Evolutionary conservation across 1,140 invertebrate species (phyloP), one percentile per base, ranked within the genome.

Genomic region (Brachionus manjavacas): DNA sequence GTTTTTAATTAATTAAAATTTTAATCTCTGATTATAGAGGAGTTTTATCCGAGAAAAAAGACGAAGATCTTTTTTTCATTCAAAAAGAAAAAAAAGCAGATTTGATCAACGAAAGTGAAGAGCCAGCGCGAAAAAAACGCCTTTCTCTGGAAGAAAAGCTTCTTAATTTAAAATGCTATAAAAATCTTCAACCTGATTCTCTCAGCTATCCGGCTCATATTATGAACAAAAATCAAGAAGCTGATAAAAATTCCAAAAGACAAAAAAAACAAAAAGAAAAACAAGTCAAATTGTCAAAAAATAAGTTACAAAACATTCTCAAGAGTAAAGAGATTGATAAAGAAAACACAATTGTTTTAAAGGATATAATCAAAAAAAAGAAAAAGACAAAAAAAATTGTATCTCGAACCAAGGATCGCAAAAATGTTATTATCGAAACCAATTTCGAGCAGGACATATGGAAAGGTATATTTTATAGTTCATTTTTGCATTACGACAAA

Each of bases 1-100:
- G 2, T 70, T 83, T 16, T 6, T 46, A 83, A 20, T 35, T 3
- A 9, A 39, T 1, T 7, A 20, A 23, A 70, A 76, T 25, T 35
- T 43, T 28, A 25, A 35, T 20, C 31, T 68, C 49, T 68, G 41
- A 14, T 23, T 41, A 31, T 6, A 83, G 81, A 25, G 81, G 81
- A 12, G 23, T 68, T 4, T 23, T 52, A 49, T 68, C 81, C 14
- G 81, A 83, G 14, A 68, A 83, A 46, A 68, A 68, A 23, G 81
- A 83, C 35, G 60, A 83, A 41, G 81, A 83, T 49, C 25, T 83
- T 7, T 68, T 83, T 20, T 83, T 43, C 35, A 83, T 83, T 31
- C 12, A 49, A 9, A 83, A 83, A 31, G 41, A 46, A 8, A 49
- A 68, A 31, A 31, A 28, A 9, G 1, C 41, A 3, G 6, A 70